phyloP scores from a whole-genome alignment of 2,888 invertebrate species.

The Brachycybe producta region DNA sequence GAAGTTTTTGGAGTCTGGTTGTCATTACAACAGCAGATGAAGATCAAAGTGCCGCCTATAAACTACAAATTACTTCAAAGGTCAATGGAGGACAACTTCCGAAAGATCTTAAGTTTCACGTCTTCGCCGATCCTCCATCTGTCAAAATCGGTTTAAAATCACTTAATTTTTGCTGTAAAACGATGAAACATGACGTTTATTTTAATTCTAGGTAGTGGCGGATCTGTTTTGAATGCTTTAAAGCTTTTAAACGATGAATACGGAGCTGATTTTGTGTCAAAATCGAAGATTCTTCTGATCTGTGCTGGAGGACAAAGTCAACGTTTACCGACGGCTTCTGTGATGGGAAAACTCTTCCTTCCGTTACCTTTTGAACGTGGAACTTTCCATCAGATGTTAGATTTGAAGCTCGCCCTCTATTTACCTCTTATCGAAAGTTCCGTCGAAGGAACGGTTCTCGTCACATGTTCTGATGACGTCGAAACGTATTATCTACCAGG shows the following conservation, averaged over 20 bases:
- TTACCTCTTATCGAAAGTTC: conserved; percentile 35
- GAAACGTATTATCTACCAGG: conserved; percentile 28
- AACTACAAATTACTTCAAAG: conserved; percentile 32
- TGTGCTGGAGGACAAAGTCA: conserved; percentile 39
- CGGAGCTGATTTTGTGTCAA: conserved; percentile 27
- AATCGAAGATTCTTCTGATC: conserved; percentile 32
- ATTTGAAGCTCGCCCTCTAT: conserved; percentile 37
- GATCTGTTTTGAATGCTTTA: conserved; percentile 34
- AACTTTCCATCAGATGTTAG: conserved; percentile 32
- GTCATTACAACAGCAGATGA: conserved; percentile 35
- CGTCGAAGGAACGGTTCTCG: conserved; percentile 34
- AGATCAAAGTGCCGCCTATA: conserved; percentile 32
- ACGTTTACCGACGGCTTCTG: conserved; percentile 36
- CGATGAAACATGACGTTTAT: background rate
- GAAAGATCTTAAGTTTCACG: conserved; percentile 28
- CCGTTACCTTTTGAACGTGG: conserved; percentile 31
- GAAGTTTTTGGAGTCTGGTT: conserved; percentile 35
- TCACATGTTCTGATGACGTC: conserved; percentile 37
- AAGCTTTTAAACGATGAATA: conserved; percentile 27
- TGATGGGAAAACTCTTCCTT: conserved; percentile 38
- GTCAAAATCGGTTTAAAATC: conserved; percentile 27
- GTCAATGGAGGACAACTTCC: conserved; percentile 29
- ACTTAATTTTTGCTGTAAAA: background rate
- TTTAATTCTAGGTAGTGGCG: conserved; percentile 27
- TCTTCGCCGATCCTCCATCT: conserved; percentile 36